phyloP scores from a whole-genome alignment of 2,113 vertebrate genomes.

The Talpa occidentalis region DNA sequence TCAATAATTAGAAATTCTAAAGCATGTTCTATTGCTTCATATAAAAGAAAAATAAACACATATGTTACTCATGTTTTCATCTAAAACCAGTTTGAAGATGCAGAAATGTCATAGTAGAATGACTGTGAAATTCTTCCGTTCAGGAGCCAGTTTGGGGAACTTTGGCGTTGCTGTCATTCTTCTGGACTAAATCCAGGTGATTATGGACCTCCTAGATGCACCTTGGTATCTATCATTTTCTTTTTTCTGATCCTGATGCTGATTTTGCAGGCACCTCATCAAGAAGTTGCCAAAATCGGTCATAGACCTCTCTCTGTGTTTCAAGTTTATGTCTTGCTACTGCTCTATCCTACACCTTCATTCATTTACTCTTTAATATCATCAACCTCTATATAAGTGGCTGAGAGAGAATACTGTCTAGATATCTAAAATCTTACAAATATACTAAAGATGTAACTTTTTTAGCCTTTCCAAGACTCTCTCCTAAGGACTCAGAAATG shows the following conservation, averaged over 20 bases:
- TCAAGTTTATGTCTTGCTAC: not conserved
- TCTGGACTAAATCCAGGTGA: not conserved
- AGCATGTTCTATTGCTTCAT: not conserved
- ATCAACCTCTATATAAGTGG: not conserved
- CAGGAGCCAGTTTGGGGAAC: not conserved
- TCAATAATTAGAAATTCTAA: not conserved
- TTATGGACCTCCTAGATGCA: not conserved
- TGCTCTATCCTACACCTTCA: not conserved
- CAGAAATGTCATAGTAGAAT: not conserved
- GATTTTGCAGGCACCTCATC: not conserved
- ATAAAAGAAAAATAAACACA: not conserved
- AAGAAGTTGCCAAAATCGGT: not conserved
- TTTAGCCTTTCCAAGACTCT: not conserved
- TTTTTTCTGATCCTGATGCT: not conserved
- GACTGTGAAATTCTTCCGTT: not conserved
- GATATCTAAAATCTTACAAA: not conserved
- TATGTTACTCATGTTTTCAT: not conserved
- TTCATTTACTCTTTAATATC: not conserved
- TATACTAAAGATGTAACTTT: not conserved
- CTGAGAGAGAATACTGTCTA: not conserved
- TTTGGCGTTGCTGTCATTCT: not conserved
- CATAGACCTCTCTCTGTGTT: not conserved
- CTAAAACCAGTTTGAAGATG: not conserved
- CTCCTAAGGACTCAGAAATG: not conserved
- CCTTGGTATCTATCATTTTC: not conserved